phyloP scores from a whole-genome alignment of 2,797 vertebrate species.

The Staurois parvus region DNA sequence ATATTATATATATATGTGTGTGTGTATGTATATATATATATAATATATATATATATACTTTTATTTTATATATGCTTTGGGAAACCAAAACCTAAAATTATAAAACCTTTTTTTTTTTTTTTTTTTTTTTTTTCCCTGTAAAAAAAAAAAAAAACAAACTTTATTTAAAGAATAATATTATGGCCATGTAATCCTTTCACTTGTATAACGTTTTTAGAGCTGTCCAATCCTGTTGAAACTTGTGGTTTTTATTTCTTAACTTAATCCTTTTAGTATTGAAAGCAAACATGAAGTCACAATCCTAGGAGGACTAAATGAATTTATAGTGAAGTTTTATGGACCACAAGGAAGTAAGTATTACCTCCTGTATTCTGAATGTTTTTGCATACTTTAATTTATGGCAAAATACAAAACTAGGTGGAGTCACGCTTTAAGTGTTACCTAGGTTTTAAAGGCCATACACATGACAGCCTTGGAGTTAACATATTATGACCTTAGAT shows the following conservation, averaged over 20 bases:
- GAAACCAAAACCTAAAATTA: too few relatives aligned
- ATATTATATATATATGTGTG: too few relatives aligned
- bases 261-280: constrained; percentile 84
- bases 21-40: too few relatives aligned
- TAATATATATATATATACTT: too few relatives aligned
- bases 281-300: constrained; percentile 99
- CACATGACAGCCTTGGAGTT: background rate
- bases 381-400: background rate
- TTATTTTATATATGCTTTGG: too few relatives aligned
- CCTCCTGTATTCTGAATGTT: background rate
- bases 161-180: too few relatives aligned
- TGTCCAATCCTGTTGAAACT: too few relatives aligned
- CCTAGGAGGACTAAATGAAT: constrained; percentile 97
- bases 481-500: background rate
- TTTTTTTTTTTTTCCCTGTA: too few relatives aligned
- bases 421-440: background rate
- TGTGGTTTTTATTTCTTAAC: constrained; percentile 75
- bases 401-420: background rate
- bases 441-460: constrained; percentile 25
- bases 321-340: constrained; percentile 99
- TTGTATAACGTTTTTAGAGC: too few relatives aligned
- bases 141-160: too few relatives aligned
- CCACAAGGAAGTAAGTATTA: constrained; percentile 97
- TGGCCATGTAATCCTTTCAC: too few relatives aligned
- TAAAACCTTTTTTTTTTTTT: too few relatives aligned